Conservation (phyloP, 2,113 vertebrate genomes). For the Xyrauchen texanus region DNA sequence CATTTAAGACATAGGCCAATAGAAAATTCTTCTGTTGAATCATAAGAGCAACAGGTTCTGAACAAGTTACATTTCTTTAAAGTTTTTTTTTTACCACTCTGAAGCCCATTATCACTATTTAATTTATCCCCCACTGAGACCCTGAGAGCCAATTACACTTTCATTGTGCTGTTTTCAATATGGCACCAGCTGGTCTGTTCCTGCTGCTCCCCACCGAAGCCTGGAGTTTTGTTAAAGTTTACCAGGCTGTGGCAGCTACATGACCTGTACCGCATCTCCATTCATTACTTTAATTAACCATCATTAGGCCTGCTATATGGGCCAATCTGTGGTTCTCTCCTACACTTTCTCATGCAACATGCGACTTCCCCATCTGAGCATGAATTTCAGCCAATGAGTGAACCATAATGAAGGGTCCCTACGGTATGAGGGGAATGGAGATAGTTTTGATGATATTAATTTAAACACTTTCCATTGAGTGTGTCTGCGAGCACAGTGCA, state of each 20-base stretch:
- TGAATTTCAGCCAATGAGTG: conserved; percentile 51
- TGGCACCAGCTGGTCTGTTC: conserved; percentile 62
- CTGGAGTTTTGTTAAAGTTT: conserved; percentile 73
- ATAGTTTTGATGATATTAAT: conserved; percentile 52
- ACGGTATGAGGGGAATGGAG: conserved; percentile 8
- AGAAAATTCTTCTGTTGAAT: too few species aligned
- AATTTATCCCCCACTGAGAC: conserved; percentile 39
- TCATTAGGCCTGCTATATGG: conserved; percentile 79
- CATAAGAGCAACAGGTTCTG: too few species aligned
- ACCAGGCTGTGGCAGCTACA: conserved; percentile 67
- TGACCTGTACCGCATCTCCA: conserved; percentile 66
- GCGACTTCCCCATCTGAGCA: conserved; percentile 54
- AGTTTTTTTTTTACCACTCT: conserved; percentile 10
- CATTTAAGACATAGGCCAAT: too few species aligned
- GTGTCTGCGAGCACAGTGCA: conserved; percentile 14
- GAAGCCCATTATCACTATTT: conserved; percentile 42
- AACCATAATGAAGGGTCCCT: conserved; percentile 40
- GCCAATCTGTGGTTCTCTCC: conserved; percentile 67
- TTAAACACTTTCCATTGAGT: conserved; percentile 50
- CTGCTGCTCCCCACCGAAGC: conserved; percentile 54
- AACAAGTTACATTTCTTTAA: too few species aligned
- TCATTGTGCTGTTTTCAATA: conserved; percentile 59
- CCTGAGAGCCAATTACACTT: conserved; percentile 61
- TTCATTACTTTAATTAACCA: conserved; percentile 87
- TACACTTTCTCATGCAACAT: conserved; percentile 64